Conservation (phyloP, 2,888 invertebrate genomes). For the Gibbula magus region DNA sequence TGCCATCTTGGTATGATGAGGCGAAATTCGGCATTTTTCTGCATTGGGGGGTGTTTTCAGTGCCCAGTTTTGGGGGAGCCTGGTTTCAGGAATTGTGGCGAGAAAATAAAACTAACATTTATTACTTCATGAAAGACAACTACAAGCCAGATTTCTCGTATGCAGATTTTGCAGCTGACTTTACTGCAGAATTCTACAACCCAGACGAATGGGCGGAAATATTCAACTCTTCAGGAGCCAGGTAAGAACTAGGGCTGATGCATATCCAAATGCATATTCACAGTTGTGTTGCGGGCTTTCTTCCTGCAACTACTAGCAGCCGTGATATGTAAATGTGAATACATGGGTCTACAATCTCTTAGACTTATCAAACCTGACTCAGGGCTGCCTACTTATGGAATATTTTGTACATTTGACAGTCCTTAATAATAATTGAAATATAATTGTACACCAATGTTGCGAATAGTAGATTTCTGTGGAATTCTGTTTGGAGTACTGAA, state of each 20-base stretch:
- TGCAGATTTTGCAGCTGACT: constrained; percentile 90
- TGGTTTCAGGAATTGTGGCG: constrained; percentile 94
- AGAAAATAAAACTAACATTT: constrained; percentile 56
- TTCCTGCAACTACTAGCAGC: too few species aligned
- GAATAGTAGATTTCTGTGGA: too few species aligned
- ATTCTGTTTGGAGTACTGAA: too few species aligned
- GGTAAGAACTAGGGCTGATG: constrained; percentile 76
- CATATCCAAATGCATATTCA: too few species aligned
- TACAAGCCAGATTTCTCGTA: constrained; percentile 90
- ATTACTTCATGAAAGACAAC: constrained; percentile 85
- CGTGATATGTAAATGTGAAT: too few species aligned
- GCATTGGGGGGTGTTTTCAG: constrained; percentile 75
- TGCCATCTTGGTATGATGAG: constrained; percentile 77
- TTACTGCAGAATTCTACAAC: constrained; percentile 90
- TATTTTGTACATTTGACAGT: too few species aligned
- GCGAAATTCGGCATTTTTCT: constrained; percentile 77
- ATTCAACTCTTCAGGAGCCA: constrained; percentile 89
- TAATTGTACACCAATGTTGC: too few species aligned
- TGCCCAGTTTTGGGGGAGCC: constrained; percentile 77
- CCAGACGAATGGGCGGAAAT: constrained; percentile 88
- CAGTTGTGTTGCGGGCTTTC: too few species aligned
- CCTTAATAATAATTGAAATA: too few species aligned
- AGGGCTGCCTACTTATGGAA: too few species aligned
- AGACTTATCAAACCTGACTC: too few species aligned
- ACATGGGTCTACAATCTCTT: too few species aligned